Evolutionary conservation across 2,797 vertebrate genomes (phyloP), one percentile per base, ranked within the genome.

Genomic region (Mus spretus): DNA sequence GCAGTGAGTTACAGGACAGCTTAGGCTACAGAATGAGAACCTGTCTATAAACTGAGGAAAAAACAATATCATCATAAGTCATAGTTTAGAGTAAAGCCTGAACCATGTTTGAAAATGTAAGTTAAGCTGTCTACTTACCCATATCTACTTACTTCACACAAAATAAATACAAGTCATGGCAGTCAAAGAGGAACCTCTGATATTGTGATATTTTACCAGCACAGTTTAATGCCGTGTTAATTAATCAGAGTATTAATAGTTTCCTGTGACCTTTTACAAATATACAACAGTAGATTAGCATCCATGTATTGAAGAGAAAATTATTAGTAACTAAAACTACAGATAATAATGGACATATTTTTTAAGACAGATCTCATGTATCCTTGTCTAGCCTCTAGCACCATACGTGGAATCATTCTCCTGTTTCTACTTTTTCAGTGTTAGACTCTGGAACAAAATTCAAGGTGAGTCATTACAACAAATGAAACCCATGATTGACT

Each of bases 81-180:
- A 65, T 20, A 63, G 22, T 20, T 65, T 10, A 31, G 17, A 47
- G 28, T 47, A 31, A 34, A 37, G 40, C 2, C 17, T 63, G 57
- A 28, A 0, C 1, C 5, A 1, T 37, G n/a, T 0, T 11, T 63
- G 40, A 34, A 47, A 65, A 1, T 40, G 9, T 19, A 24, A 31
- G 37, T 83, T 83, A 63, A 63, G 4, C 37, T 63, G 24, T 63
- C 6, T 44, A 63, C 37, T 84, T 84, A 65, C 59, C 37, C 9
- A 12, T 31, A 59, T 50, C 50, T 50, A 50, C 50, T 50, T 50
- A 50, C 6, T 63, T 84, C 8, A 44, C 19, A 24, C 34, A 37
- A 50, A 57, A 24, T 57, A 24, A 57, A 57, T 55, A 63, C 11
- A 31, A 31, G 10, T 6, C 40, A 65, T 20, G 17, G 26, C 10